Percentiles rank a stretch among this genome's conserved stretches.
phyloP scores from a whole-genome alignment of 2,888 invertebrate genomes.

The Argyra leucocephala region DNA sequence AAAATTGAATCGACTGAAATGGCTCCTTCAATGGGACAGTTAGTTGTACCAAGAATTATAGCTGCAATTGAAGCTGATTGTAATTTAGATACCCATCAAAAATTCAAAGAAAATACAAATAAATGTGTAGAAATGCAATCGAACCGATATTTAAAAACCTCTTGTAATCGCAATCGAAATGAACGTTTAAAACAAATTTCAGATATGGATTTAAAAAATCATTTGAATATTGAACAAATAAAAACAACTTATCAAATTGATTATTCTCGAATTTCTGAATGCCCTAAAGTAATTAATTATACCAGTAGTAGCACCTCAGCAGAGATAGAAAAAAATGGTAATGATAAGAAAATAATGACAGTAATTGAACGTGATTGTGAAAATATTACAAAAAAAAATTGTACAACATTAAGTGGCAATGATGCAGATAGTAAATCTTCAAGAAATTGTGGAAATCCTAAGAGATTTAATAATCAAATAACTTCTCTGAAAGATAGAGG shows the following conservation, averaged over 20 bases:
- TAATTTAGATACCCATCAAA: neutral
- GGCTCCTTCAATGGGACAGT: slow-evolving; percentile 37
- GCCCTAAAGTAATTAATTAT: slow-evolving; percentile 36
- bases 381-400: slow-evolving; percentile 32
- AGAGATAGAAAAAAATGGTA: slow-evolving; percentile 28
- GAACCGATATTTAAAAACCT: slow-evolving; percentile 37
- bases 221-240: slow-evolving; percentile 48
- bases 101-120: slow-evolving; percentile 17
- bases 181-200: slow-evolving; percentile 47
- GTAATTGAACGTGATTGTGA: slow-evolving; percentile 30
- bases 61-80: slow-evolving; percentile 27
- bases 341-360: slow-evolving; percentile 26
- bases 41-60: slow-evolving; percentile 36
- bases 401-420: slow-evolving; percentile 22
- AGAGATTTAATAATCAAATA: no score
- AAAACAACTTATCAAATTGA: slow-evolving; percentile 52
- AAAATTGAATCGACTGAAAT: slow-evolving; percentile 38
- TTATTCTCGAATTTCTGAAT: slow-evolving; percentile 41
- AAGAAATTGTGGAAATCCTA: slow-evolving; percentile 33
- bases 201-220: slow-evolving; percentile 44
- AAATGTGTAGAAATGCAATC: slow-evolving; percentile 34
- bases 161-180: slow-evolving; percentile 49
- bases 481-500: no score
- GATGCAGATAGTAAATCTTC: slow-evolving; percentile 30
- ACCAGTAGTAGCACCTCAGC: no score